phyloP scores from a whole-genome alignment of 2,888 invertebrate species.

The Cryptophagus acutangulus region DNA sequence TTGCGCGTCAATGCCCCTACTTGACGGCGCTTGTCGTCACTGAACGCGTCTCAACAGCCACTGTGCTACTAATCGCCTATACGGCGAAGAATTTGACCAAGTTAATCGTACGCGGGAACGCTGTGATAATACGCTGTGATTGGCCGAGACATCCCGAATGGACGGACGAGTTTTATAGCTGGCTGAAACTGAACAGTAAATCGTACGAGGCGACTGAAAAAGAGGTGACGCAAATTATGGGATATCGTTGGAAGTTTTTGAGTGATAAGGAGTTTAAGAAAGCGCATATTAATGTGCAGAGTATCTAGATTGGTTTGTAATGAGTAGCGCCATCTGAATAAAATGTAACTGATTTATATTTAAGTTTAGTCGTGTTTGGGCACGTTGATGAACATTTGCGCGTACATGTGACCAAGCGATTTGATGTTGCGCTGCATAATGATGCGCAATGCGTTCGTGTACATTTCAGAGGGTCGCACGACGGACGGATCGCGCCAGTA shows the following conservation, averaged over 20 bases:
- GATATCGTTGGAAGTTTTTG: constrained; percentile 63
- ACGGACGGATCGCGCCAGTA: constrained; percentile 74
- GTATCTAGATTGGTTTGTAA: too few relatives aligned
- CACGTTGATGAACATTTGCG: constrained; percentile 61
- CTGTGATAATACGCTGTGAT: constrained; percentile 63
- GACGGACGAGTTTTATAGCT: constrained; percentile 61
- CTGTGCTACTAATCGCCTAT: constrained; percentile 64
- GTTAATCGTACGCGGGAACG: constrained; percentile 65
- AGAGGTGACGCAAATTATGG: constrained; percentile 66
- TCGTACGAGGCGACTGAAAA: constrained; percentile 61
- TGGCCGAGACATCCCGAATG: constrained; percentile 66
- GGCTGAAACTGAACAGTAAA: constrained; percentile 59
- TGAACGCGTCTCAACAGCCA: constrained; percentile 73
- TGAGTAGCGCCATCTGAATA: too few relatives aligned
- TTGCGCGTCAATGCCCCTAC: constrained; percentile 63
- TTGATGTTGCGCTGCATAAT: constrained; percentile 76
- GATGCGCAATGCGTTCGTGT: constrained; percentile 74
- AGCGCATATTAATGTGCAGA: constrained; percentile 45
- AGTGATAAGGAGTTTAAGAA: constrained; percentile 60
- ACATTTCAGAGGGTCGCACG: constrained; percentile 65
- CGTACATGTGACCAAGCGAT: constrained; percentile 69
- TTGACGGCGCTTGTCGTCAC: constrained; percentile 67
- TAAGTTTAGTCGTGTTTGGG: constrained; percentile 36
- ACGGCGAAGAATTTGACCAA: constrained; percentile 59
- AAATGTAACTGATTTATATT: too few relatives aligned